phyloP scores from a whole-genome alignment of 2,113 vertebrate species.

The Melanerpes aurifrons region DNA sequence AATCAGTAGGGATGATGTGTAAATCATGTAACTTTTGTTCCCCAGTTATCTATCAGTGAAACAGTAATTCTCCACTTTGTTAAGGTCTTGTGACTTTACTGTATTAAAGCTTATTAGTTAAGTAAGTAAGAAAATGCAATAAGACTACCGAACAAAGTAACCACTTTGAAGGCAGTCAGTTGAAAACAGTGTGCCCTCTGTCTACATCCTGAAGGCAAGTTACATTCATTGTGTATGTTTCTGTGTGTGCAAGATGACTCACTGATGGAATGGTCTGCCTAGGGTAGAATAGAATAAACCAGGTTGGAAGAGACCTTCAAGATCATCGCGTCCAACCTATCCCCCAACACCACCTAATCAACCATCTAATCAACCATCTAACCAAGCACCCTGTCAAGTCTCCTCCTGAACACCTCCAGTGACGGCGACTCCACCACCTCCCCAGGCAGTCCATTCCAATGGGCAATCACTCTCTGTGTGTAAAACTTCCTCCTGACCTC shows the following conservation, averaged over 20 bases:
- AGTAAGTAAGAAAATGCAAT: neutral
- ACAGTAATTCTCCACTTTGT: neutral
- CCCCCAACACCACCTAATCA: too few species aligned
- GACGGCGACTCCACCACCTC: too few species aligned
- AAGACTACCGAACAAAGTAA: neutral
- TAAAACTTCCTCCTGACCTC: too few species aligned
- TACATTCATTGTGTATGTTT: neutral
- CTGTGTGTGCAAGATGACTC: neutral
- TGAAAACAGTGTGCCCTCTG: neutral
- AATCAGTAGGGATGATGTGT: neutral
- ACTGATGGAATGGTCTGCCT: too few species aligned
- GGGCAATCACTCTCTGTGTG: too few species aligned
- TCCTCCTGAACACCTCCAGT: too few species aligned
- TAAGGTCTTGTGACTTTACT: neutral
- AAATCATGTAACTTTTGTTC: rapidly evolving
- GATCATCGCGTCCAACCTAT: too few species aligned
- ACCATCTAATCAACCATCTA: too few species aligned
- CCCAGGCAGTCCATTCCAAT: too few species aligned
- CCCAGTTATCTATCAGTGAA: neutral
- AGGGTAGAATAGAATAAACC: too few species aligned
- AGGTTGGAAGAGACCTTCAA: too few species aligned
- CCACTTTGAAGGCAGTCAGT: neutral
- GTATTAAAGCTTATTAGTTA: neutral
- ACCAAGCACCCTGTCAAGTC: too few species aligned
- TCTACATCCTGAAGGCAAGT: neutral